Percentiles rank a stretch among this genome's conserved stretches.
These are phyloP conservation scores for Rhagonycha lutea DNA, from an alignment of 2,888 invertebrate genomes.

Conservation along the genomic window DNA sequence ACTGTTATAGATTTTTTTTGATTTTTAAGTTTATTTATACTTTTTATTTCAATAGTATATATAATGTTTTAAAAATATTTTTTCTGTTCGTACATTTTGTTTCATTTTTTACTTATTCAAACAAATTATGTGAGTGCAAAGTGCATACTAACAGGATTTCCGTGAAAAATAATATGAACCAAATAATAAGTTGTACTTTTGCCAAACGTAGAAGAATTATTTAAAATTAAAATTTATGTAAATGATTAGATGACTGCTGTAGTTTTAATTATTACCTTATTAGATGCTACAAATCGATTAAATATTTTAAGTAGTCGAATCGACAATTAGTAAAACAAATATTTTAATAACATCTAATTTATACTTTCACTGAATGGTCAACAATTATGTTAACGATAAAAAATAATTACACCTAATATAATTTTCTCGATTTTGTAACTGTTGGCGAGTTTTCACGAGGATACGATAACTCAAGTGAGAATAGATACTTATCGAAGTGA, in stretches of 20 bases:
- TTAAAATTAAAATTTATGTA: background rate
- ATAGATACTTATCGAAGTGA: slow-evolving; percentile 32
- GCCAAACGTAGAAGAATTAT: background rate
- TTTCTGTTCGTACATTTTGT: too few species aligned
- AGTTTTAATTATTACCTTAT: background rate
- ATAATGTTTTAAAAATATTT: too few species aligned
- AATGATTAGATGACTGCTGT: background rate
- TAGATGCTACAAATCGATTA: background rate
- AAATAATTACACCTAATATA: slow-evolving; percentile 2
- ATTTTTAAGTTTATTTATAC: too few species aligned
- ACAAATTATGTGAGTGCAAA: background rate
- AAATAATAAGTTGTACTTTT: background rate
- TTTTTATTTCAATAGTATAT: too few species aligned
- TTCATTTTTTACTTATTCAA: too few species aligned
- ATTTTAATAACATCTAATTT: background rate
- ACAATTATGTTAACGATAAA: background rate
- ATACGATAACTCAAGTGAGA: slow-evolving; percentile 30
- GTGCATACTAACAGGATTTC: background rate
- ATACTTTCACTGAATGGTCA: background rate
- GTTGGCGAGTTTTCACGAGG: slow-evolving; percentile 22
- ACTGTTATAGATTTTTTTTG: too few species aligned
- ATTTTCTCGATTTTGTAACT: slow-evolving; percentile 21
- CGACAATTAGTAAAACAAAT: background rate
- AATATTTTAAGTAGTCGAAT: background rate
- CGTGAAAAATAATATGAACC: background rate